Evolutionary conservation across 2,888 invertebrate species (phyloP), one percentile per base, ranked within the genome.

Genomic region (Yponomeuta sedellus): DNA sequence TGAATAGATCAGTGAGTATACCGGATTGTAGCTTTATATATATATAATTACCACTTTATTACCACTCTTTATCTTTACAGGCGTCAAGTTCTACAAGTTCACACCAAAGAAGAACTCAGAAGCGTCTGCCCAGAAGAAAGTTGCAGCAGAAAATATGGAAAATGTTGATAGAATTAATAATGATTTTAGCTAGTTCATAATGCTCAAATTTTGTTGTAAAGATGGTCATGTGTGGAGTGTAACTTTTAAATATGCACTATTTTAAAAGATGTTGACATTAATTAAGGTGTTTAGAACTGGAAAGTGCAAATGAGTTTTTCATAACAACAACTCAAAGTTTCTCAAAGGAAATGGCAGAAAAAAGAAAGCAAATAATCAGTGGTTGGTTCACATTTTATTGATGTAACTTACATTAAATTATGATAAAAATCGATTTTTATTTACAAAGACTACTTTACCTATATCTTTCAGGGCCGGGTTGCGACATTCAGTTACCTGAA

Each of bases 51-150:
- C n/a, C n/a, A n/a, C 5, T 5, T 34, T 8, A 34, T 34, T 34
- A 8, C 34, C 34, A 34, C 19, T 16, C n/a, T 25, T 44, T 58
- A 62, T 58, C 71, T 64, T 76, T 77, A 61, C 81, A 89, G 89
- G 88, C 70, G 83, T 86, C 40, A 84, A 86, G 74, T 86, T 91
- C 72, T 89, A 83, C 75, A 88, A 86, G 69, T 87, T 88, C 62
- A 72, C 74, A 40, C 81, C 82, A 64, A 76, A 72, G 64, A 12
- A 20, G 22, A 59, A 16, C 44, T 0, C 44, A 52, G 16, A 52
- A 52, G 3, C 5, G 16, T 52, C 44, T 16, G 44, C 44, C 44
- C 44, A 52, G 44, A 52, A 52, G 44, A 52, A 52, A 16, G 44
- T 16, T 52, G 44, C 44, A 12, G 44, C 44, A 8, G 44, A 52